phyloP scores from a whole-genome alignment of 2,888 invertebrate genomes.

The Chrysina gloriosa region DNA sequence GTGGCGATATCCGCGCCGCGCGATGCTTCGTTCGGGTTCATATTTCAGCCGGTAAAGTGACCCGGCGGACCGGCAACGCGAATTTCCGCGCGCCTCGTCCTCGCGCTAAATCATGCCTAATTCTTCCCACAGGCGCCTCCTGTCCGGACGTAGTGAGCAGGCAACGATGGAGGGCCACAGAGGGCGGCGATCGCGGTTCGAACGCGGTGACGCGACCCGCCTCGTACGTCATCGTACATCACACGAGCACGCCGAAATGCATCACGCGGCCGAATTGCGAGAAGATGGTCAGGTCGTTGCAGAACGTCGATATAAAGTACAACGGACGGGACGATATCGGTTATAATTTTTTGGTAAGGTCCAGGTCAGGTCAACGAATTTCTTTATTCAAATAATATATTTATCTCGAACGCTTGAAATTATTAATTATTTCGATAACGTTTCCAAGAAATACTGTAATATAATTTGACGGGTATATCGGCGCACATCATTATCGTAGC shows the following conservation, averaged over 20 bases:
- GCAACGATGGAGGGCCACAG: conserved; percentile 63
- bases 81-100: background rate
- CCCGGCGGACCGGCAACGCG: background rate
- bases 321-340: conserved; percentile 60
- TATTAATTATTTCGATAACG: too few relatives aligned
- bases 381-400: too few relatives aligned
- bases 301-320: conserved; percentile 58
- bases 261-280: conserved; percentile 59
- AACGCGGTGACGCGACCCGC: conserved; percentile 59
- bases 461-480: too few relatives aligned
- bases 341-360: conserved; percentile 62
- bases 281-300: conserved; percentile 60
- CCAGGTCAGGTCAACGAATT: too few relatives aligned
- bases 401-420: too few relatives aligned
- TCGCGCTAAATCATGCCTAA: background rate
- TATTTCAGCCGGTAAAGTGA: background rate
- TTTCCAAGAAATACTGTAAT: too few relatives aligned
- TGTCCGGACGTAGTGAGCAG: conserved; percentile 56
- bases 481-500: too few relatives aligned
- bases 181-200: conserved; percentile 41
- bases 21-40: background rate
- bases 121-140: conserved; percentile 28
- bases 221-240: conserved; percentile 64
- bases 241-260: conserved; percentile 62
- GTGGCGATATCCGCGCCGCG: too few relatives aligned